Evolutionary conservation across 2,113 vertebrate genomes (phyloP).

Genomic region (Leucopsar rothschildi): DNA sequence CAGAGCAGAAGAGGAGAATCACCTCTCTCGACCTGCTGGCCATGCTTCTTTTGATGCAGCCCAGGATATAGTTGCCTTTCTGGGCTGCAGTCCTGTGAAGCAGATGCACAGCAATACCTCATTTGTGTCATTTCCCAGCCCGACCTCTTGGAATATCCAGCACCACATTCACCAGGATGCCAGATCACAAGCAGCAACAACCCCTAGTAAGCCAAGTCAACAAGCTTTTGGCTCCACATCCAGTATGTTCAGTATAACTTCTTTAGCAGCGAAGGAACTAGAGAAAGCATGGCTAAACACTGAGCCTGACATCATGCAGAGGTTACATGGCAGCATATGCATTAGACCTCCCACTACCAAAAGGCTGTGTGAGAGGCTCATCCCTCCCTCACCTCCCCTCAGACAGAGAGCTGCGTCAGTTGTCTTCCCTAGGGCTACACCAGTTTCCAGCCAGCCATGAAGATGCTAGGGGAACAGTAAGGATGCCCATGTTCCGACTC

Average conservation of each 20-base stretch:
- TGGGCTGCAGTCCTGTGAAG: neutral
- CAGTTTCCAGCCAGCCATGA: rapidly evolving
- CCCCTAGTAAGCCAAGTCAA: neutral
- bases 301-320: rapidly evolving
- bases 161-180: neutral
- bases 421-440: neutral
- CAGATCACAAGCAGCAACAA: neutral
- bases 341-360: neutral
- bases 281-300: neutral
- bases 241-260: rapidly evolving
- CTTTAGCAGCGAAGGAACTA: neutral
- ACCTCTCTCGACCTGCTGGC: neutral
- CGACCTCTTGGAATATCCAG: neutral
- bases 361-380: neutral
- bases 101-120: rapidly evolving
- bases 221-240: neutral
- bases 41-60: neutral
- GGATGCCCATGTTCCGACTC: rapidly evolving
- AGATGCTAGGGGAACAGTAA: rapidly evolving
- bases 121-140: rapidly evolving
- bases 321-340: rapidly evolving
- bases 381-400: neutral
- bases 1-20: neutral
- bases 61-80: neutral
- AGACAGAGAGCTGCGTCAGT: neutral